phyloP scores from a whole-genome alignment of 2,888 invertebrate species.

The Euplagia quadripunctaria region DNA sequence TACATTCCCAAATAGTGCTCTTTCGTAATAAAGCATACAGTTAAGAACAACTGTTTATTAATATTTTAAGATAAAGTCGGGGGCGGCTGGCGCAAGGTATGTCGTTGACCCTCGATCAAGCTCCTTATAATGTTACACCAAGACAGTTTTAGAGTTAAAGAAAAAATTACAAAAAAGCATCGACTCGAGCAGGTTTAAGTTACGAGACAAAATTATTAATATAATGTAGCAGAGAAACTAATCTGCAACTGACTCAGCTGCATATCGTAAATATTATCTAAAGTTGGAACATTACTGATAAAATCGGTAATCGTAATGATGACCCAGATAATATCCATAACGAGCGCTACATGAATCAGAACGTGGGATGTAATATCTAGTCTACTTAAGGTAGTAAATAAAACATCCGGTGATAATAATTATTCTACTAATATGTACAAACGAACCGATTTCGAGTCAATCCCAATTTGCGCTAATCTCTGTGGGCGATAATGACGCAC shows the following conservation, averaged over 20 bases:
- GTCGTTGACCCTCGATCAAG: constrained; percentile 48
- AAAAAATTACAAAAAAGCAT: constrained; percentile 1
- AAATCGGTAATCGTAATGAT: constrained; percentile 32
- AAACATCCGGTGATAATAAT: constrained; percentile 61
- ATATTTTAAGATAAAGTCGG: constrained; percentile 31
- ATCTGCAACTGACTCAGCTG: neutral
- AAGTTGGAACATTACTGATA: constrained; percentile 1
- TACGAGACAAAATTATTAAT: neutral
- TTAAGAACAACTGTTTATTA: constrained; percentile 22
- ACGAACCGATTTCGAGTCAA: constrained; percentile 55
- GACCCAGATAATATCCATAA: constrained; percentile 44
- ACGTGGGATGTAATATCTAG: constrained; percentile 46
- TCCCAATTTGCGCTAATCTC: constrained; percentile 61
- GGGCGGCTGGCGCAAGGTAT: constrained; percentile 41
- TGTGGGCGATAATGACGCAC: constrained; percentile 75
- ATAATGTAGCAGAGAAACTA: neutral
- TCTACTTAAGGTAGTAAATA: constrained; percentile 51
- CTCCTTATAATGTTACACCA: constrained; percentile 11
- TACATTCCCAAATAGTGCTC: too few relatives aligned
- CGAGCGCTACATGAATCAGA: constrained; percentile 38
- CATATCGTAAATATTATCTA: neutral
- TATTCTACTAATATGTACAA: constrained; percentile 56
- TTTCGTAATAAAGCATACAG: constrained; percentile 12
- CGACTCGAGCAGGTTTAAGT: neutral
- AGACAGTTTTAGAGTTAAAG: neutral